Evolutionary conservation across 2,113 vertebrate genomes (phyloP), one percentile per base, ranked within the genome.

Genomic region (Galbula dea): DNA sequence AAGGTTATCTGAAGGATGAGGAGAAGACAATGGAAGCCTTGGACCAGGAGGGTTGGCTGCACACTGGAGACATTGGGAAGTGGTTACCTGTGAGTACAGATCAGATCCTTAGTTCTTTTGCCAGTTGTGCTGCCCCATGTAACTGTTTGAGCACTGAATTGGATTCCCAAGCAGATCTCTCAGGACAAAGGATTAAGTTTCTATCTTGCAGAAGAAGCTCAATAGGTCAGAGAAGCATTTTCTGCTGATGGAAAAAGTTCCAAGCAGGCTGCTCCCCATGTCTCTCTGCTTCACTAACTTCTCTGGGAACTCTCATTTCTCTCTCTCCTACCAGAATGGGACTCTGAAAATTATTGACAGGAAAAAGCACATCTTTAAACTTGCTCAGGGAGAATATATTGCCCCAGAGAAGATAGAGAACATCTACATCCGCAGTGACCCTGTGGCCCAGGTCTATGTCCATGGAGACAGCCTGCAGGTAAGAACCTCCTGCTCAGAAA

Each of bases 311-410:
- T 82, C n/a, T 88, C 34, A 24, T 91, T 93, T 83, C 67, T 96
- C 63, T 96, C 63, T 91, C 62, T 88, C 74, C 74, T 74, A 26
- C 93, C 94, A 99, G 99, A 99, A 98, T 11, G 99, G 99, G 83
- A 99, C 99, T 19, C 98, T 99, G 91, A 99, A 98, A 98, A 99
- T 99, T 67, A 98, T 99, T 39, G 99, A 99, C 96, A 97, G 99
- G 95, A 99, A 99, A 96, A 99, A 99, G 96, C 99, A 99, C 86
- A 99, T 99, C 95, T 99, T 99, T 96, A 99, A 99, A 97, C 97
- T 99, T 92, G 99, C 99, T 79, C 99, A 99, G 97, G 99, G 99
- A 81, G 99, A 99, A 89, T 99, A 99, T 49, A 98, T 99, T 63
- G 99, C 99, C 5, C 99, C 99, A 0, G 99, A 99, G 97, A 99